These are phyloP conservation scores for Gari tellinella DNA, from an alignment of 2,888 invertebrate genomes.

Conservation along the genomic window DNA sequence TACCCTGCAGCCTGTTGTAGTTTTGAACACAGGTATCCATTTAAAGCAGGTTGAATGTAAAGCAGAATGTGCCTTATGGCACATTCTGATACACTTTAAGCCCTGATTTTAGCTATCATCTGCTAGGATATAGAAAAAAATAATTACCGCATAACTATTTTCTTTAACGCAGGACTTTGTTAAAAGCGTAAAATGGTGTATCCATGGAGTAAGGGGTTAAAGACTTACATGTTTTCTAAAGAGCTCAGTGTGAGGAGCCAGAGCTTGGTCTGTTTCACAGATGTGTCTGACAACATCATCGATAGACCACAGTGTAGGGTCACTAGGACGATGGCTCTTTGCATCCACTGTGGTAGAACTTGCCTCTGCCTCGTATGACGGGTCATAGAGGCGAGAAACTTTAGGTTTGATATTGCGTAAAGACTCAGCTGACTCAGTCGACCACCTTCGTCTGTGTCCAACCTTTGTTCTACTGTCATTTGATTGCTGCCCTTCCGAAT, in stretches of 20 bases:
- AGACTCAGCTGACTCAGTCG: slow-evolving; percentile 82
- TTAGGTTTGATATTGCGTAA: slow-evolving; percentile 64
- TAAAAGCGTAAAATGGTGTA: too few species aligned
- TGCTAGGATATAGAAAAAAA: too few species aligned
- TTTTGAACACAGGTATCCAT: too few species aligned
- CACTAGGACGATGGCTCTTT: slow-evolving; percentile 59
- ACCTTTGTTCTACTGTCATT: slow-evolving; percentile 35
- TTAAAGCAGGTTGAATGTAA: too few species aligned
- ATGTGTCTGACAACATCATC: slow-evolving; percentile 98
- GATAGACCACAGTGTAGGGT: slow-evolving; percentile 90
- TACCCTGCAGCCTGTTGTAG: too few species aligned
- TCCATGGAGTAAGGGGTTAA: too few species aligned
- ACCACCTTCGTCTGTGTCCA: slow-evolving; percentile 80
- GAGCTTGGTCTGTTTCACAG: slow-evolving; percentile 92
- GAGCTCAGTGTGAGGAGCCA: slow-evolving; percentile 94
- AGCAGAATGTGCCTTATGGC: too few species aligned
- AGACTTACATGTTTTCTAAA: slow-evolving; percentile 95
- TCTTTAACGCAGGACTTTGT: too few species aligned
- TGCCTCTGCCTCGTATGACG: slow-evolving; percentile 80
- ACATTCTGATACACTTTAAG: too few species aligned
- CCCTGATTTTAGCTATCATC: too few species aligned
- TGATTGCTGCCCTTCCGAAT: slow-evolving; percentile 54
- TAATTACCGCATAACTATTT: too few species aligned
- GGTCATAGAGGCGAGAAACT: slow-evolving; percentile 52
- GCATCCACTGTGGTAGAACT: slow-evolving; percentile 82